These are phyloP conservation scores for Apodemus sylvaticus DNA, from an alignment of 2,113 vertebrate species.

Conservation along the genomic window DNA sequence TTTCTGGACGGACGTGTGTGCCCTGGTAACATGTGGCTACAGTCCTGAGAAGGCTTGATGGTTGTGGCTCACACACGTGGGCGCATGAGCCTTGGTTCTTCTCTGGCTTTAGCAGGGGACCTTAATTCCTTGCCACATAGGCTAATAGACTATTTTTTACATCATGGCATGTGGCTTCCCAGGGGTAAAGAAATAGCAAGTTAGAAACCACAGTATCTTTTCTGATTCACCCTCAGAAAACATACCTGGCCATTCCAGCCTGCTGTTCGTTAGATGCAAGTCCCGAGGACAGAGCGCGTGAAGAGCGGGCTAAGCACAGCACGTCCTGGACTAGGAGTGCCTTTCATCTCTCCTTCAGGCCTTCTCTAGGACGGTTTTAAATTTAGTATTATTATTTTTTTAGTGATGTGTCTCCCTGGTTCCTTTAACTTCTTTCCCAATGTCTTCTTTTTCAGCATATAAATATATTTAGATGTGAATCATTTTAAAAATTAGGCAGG, in stretches of 20 bases:
- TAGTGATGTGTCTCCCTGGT: neutral
- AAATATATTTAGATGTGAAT: conserved; percentile 14
- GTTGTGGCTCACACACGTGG: neutral
- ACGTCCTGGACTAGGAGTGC: too few relatives aligned
- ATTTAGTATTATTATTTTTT: neutral
- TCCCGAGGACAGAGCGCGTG: neutral
- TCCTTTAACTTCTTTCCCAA: conserved; percentile 36
- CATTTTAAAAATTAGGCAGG: conserved; percentile 47
- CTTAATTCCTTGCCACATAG: neutral
- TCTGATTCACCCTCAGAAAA: neutral
- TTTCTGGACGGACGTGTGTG: neutral
- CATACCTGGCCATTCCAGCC: neutral
- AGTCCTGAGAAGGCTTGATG: neutral
- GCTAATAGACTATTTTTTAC: conserved; percentile 23
- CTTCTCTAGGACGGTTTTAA: neutral
- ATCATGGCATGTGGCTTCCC: neutral
- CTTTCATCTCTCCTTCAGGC: neutral
- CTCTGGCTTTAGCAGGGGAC: conserved; percentile 4
- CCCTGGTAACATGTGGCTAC: neutral
- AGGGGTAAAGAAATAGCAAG: conserved; percentile 5
- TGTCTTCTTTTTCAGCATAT: conserved; percentile 12
- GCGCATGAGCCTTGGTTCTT: conserved; percentile 12
- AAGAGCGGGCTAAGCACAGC: neutral
- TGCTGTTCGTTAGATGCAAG: neutral
- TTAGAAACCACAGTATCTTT: conserved; percentile 8